phyloP scores from a whole-genome alignment of 2,113 vertebrate genomes.

The Chaenocephalus aceratus region DNA sequence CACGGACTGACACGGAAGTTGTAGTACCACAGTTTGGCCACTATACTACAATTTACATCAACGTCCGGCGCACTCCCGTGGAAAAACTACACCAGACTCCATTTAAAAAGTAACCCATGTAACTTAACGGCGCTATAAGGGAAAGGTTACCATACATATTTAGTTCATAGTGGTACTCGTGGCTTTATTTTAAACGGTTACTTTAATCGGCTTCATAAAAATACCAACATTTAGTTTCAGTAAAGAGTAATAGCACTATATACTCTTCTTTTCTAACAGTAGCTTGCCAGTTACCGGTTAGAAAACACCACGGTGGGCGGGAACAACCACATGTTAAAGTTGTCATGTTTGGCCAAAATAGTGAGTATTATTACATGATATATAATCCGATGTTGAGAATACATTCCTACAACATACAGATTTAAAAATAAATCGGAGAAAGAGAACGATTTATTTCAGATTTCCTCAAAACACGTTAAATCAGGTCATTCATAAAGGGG shows the following conservation, averaged over 20 bases:
- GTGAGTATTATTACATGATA: background rate
- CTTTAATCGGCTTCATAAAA: background rate
- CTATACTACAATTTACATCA: too few species aligned
- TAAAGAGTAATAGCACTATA: too few species aligned
- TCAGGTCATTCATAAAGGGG: background rate
- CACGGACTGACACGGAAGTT: too few species aligned
- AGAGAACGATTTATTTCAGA: fast-evolving
- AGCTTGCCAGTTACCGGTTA: background rate
- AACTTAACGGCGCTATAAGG: background rate
- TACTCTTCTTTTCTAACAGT: background rate
- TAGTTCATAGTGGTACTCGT: fast-evolving
- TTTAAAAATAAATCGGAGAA: fast-evolving
- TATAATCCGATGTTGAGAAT: fast-evolving
- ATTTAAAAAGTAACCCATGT: conserved; percentile 1
- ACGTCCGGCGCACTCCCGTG: too few species aligned
- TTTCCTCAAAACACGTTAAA: background rate
- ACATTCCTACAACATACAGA: fast-evolving
- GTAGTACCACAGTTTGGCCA: too few species aligned
- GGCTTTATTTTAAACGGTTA: fast-evolving
- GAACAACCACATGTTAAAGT: conserved; percentile 16
- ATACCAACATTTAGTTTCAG: background rate
- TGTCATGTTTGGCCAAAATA: background rate
- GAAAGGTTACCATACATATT: fast-evolving
- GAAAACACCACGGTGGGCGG: background rate
- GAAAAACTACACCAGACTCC: conserved; percentile 17